Percentiles rank a stretch among this genome's conserved stretches.
Evolutionary conservation across 2,888 invertebrate genomes (phyloP).

Genomic region (Ophion slaviceki): DNA sequence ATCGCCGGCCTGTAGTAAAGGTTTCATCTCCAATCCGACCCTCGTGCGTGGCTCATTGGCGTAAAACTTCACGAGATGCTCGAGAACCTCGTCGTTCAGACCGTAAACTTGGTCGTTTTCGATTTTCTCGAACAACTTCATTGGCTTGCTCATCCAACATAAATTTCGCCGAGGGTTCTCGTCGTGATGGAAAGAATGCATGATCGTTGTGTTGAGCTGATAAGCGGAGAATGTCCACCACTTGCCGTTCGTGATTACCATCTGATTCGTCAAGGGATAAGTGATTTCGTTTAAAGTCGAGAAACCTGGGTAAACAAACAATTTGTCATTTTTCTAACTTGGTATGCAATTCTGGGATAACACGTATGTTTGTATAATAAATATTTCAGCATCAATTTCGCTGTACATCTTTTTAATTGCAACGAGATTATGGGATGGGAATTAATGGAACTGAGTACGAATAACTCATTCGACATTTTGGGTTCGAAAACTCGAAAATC

Average conservation of each 20-base stretch:
- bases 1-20: constrained; percentile 88
- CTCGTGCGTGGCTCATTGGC: constrained; percentile 88
- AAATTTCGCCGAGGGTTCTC: constrained; percentile 90
- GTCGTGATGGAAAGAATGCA: constrained; percentile 87
- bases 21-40: constrained; percentile 87
- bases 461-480: no score
- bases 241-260: constrained; percentile 94
- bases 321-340: not conserved
- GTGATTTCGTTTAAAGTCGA: constrained; percentile 95
- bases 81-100: constrained; percentile 92
- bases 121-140: constrained; percentile 90
- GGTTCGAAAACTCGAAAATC: no score
- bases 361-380: no score
- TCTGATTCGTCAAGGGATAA: constrained; percentile 95
- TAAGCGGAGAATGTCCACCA: constrained; percentile 94
- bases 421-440: no score
- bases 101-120: constrained; percentile 89
- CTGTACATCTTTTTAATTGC: no score
- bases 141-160: constrained; percentile 90
- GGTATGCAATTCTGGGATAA: no score
- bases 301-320: constrained; percentile 86
- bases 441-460: no score
- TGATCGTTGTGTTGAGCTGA: constrained; percentile 93
- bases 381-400: not conserved
- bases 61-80: constrained; percentile 90